These are phyloP conservation scores for Mythimna ferrago DNA, from an alignment of 2,888 invertebrate genomes.

Conservation along the genomic window DNA sequence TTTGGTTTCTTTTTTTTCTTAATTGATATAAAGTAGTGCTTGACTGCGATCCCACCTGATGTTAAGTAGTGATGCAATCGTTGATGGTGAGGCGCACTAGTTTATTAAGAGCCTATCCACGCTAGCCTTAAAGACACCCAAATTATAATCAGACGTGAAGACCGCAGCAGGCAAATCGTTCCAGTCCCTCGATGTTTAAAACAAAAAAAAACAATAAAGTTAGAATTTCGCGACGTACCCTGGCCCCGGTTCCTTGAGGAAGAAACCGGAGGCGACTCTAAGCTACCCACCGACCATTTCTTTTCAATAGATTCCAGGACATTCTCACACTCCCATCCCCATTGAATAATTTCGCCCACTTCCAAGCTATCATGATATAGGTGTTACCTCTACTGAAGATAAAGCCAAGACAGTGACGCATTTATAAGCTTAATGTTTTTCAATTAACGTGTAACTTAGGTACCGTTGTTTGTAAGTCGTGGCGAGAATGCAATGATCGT, in stretches of 20 bases:
- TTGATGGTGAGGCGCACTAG: no score
- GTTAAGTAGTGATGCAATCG: no score
- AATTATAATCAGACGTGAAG: no score
- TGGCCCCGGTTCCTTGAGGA: no score
- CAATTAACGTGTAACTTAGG: conserved; percentile 74
- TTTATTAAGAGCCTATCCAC: no score
- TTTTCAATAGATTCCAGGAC: conserved; percentile 1
- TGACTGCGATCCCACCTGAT: no score
- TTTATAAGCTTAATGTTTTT: conserved; percentile 71
- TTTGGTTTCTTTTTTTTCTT: no score
- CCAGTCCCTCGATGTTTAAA: no score
- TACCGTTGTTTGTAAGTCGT: conserved; percentile 53
- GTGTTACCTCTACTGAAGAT: conserved; percentile 66
- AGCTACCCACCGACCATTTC: not conserved
- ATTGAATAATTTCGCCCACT: conserved; percentile 60
- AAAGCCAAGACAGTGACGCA: conserved; percentile 47
- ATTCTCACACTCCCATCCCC: conserved; percentile 47
- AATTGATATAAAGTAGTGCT: no score
- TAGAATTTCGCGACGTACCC: not conserved
- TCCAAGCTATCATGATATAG: conserved; percentile 59
- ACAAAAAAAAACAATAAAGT: no score
- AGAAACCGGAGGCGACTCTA: not conserved
- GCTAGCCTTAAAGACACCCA: no score
- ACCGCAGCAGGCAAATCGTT: no score
- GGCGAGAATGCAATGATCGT: conserved; percentile 59